Evolutionary conservation across 2,797 vertebrate genomes (phyloP).

Genomic region (Sebastes oblongus): DNA sequence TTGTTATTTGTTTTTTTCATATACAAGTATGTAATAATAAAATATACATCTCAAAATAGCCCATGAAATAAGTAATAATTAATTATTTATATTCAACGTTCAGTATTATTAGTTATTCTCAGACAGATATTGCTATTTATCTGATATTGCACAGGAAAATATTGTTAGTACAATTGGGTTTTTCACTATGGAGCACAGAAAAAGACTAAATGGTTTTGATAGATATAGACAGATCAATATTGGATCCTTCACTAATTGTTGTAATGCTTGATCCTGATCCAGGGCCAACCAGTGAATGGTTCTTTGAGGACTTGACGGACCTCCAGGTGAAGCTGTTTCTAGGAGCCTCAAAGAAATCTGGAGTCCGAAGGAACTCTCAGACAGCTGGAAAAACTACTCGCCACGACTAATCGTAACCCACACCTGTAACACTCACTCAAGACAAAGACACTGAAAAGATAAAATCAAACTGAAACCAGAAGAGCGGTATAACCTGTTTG

Average conservation of each 20-base stretch:
- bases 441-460: neutral
- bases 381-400: neutral
- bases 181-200: neutral
- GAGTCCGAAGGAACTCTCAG: neutral
- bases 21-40: too few species aligned
- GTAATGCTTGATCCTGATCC: neutral
- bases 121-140: too few species aligned
- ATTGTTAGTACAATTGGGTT: neutral
- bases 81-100: too few species aligned
- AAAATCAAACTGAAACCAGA: neutral
- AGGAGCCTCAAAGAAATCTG: slow-evolving; percentile 14
- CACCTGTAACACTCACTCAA: neutral
- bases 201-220: neutral
- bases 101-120: too few species aligned
- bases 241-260: neutral
- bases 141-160: too few species aligned
- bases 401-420: neutral
- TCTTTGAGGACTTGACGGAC: slow-evolving; percentile 31
- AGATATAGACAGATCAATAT: neutral
- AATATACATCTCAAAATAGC: too few species aligned
- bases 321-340: slow-evolving; percentile 38
- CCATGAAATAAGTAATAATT: too few species aligned
- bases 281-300: slow-evolving; percentile 28
- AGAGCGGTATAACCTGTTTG: neutral
- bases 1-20: too few species aligned